Evolutionary conservation across 2,113 vertebrate genomes (phyloP).

Genomic region (Ahaetulla prasina): DNA sequence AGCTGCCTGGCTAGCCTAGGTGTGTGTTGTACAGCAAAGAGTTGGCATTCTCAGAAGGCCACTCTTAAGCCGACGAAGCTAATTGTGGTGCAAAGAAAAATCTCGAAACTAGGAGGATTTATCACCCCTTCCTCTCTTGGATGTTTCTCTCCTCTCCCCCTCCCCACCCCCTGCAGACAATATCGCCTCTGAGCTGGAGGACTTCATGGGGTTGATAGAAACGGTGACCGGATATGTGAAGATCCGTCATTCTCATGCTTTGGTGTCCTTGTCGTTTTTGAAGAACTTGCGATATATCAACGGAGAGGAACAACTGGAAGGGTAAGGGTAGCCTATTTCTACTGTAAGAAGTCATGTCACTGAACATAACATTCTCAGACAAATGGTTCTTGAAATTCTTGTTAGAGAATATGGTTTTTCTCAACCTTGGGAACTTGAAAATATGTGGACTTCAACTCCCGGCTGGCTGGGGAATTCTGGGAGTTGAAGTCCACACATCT

Average conservation of each 20-base stretch:
- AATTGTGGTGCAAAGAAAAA: background rate
- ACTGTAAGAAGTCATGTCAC: background rate
- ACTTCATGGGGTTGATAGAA: conserved; percentile 95
- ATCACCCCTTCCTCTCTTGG: background rate
- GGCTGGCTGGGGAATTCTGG: background rate
- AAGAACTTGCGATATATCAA: conserved; percentile 90
- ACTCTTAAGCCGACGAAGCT: background rate
- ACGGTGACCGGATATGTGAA: conserved; percentile 92
- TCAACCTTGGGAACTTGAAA: background rate
- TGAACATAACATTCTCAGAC: background rate
- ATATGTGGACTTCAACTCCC: background rate
- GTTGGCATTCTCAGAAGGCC: background rate
- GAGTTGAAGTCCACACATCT: background rate
- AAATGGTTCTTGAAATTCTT: background rate
- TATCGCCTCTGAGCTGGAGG: conserved; percentile 96
- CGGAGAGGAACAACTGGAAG: conserved; percentile 87
- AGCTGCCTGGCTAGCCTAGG: background rate
- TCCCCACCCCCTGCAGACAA: conserved; percentile 72
- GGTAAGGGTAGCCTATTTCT: conserved; percentile 68
- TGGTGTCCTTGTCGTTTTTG: conserved; percentile 92
- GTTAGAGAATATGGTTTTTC: background rate
- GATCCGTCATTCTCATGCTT: conserved; percentile 91
- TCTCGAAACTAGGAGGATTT: background rate
- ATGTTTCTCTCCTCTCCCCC: background rate
- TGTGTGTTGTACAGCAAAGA: background rate